Percentiles rank a stretch among this genome's conserved stretches.
phyloP scores from a whole-genome alignment of 2,797 vertebrate species.

The Natrix natrix region DNA sequence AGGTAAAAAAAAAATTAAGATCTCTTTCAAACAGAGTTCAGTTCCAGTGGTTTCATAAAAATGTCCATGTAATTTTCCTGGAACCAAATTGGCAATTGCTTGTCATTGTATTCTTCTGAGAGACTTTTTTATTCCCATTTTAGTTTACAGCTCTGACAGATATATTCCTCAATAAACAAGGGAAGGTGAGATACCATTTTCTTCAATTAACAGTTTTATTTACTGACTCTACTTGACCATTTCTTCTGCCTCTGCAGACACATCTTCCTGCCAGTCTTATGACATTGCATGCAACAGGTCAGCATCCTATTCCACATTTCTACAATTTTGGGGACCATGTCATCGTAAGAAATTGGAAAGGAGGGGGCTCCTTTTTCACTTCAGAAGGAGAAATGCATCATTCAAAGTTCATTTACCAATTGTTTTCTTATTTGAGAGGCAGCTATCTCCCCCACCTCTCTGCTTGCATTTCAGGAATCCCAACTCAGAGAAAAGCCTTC shows the following conservation, averaged over 20 bases:
- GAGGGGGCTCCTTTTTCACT: background rate
- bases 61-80: background rate
- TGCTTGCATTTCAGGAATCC: background rate
- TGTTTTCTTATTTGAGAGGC: background rate
- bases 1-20: background rate
- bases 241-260: background rate
- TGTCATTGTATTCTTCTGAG: background rate
- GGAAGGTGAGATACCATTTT: background rate
- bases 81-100: background rate
- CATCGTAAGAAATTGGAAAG: background rate
- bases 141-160: background rate
- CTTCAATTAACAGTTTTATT: background rate
- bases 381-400: background rate
- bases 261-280: background rate
- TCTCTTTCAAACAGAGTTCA: background rate
- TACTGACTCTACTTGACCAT: background rate
- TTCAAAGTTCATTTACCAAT: background rate
- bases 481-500: background rate
- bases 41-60: background rate
- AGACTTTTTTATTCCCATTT: background rate
- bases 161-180: background rate
- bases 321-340: background rate
- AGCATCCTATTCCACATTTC: background rate
- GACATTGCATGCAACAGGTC: background rate
- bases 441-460: background rate